These are phyloP conservation scores for Pluvialis apricaria DNA, from an alignment of 2,113 vertebrate species.

Conservation along the genomic window DNA sequence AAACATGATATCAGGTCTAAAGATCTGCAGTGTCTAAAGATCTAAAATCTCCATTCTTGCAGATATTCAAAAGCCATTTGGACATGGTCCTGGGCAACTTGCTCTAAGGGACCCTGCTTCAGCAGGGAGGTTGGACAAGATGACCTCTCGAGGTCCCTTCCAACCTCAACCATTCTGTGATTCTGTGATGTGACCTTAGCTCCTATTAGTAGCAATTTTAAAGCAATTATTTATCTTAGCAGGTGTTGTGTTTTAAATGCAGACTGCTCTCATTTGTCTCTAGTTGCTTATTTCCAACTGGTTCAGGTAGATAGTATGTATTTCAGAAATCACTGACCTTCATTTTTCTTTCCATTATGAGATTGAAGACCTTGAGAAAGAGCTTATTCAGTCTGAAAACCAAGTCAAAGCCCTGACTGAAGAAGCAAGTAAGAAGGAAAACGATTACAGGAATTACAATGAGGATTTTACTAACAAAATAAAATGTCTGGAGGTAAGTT, in stretches of 20 bases:
- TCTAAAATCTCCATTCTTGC: not conserved
- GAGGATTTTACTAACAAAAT: not conserved
- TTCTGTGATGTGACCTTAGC: not conserved
- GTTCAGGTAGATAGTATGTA: not conserved
- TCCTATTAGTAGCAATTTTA: not conserved
- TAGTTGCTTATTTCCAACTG: not conserved
- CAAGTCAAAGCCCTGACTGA: not conserved
- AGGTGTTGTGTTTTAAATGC: not conserved
- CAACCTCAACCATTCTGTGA: not conserved
- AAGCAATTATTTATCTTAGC: not conserved
- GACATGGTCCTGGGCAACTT: not conserved
- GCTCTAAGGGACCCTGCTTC: not conserved
- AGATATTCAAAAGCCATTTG: not conserved
- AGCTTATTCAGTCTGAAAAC: not conserved
- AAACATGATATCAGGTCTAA: not conserved
- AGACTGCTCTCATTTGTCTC: not conserved
- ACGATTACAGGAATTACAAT: not conserved
- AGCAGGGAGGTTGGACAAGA: not conserved
- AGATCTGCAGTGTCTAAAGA: not conserved
- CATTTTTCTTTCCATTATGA: not conserved
- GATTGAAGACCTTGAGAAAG: not conserved
- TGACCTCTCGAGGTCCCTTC: not conserved
- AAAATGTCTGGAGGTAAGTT: constrained; percentile 44
- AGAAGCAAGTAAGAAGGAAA: not conserved
- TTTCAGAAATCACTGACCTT: not conserved